phyloP scores from a whole-genome alignment of 2,888 invertebrate genomes.

The Luffia ferchaultella region DNA sequence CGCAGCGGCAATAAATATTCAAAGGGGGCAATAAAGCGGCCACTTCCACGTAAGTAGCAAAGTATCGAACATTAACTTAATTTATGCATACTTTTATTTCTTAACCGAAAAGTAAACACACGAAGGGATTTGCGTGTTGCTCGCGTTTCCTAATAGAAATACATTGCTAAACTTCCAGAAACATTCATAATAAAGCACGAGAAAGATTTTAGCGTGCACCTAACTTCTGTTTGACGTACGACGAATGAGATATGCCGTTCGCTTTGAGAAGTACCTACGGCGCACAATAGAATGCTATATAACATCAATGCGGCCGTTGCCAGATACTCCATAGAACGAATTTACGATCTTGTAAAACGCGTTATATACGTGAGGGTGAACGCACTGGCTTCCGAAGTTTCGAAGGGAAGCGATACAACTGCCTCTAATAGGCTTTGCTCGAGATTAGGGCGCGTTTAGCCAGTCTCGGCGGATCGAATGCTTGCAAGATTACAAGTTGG shows the following conservation, averaged over 20 bases:
- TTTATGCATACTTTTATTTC: conserved; percentile 59
- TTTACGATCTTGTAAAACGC: conserved; percentile 51
- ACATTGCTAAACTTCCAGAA: background rate
- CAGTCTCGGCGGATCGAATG: conserved; percentile 42
- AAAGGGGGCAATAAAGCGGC: conserved; percentile 50
- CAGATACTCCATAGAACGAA: conserved; percentile 25
- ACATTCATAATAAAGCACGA: background rate
- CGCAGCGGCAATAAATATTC: conserved; percentile 47
- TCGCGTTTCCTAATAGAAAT: conserved; percentile 1
- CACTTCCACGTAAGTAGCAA: conserved; percentile 58
- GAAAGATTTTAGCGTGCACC: background rate
- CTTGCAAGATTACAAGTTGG: conserved; percentile 50
- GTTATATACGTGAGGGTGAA: conserved; percentile 27
- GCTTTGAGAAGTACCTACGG: no score
- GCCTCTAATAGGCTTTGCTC: conserved; percentile 61
- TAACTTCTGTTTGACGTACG: no score
- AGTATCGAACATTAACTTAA: conserved; percentile 61
- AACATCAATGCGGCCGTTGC: conserved; percentile 37
- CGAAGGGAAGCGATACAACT: conserved; percentile 61
- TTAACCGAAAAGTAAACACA: conserved; percentile 23
- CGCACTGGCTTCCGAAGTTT: conserved; percentile 60
- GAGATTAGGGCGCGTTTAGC: conserved; percentile 62
- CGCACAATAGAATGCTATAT: conserved; percentile 24
- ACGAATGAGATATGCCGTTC: no score
- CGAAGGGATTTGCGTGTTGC: conserved; percentile 40